These are phyloP conservation scores for Wiebesia pumilae DNA, from an alignment of 1,140 invertebrate genomes.

Conservation along the genomic window DNA sequence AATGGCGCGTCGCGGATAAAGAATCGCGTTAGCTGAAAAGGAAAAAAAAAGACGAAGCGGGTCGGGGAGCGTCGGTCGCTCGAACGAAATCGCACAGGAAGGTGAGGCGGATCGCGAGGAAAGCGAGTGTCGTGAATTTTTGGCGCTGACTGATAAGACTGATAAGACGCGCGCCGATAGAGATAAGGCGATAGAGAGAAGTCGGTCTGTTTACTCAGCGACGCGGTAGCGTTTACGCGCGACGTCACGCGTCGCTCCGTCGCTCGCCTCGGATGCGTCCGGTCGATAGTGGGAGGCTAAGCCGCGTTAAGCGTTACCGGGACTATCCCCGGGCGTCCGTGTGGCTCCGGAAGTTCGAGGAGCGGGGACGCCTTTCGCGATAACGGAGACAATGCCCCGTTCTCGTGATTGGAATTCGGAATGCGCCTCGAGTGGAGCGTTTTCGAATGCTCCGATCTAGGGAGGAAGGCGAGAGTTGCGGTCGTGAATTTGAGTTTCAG, in stretches of 20 bases:
- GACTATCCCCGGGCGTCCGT: neutral
- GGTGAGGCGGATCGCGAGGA: neutral
- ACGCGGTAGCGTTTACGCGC: neutral
- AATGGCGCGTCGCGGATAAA: too few species aligned
- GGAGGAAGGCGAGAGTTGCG: too few species aligned
- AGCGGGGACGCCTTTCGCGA: neutral
- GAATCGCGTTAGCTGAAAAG: neutral
- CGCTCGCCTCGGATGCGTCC: neutral
- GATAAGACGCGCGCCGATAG: too few species aligned
- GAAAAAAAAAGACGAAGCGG: too few species aligned
- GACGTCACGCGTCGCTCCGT: neutral
- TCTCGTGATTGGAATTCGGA: neutral
- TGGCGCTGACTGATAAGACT: too few species aligned
- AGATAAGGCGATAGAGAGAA: too few species aligned
- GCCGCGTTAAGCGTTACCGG: neutral
- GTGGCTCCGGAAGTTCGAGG: neutral
- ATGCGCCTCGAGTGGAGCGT: too few species aligned
- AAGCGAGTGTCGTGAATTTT: neutral
- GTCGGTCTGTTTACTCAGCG: neutral
- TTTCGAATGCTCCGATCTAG: too few species aligned
- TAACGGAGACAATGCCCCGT: slow-evolving; percentile 31
- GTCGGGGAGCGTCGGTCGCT: too few species aligned
- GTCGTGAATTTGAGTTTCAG: too few species aligned
- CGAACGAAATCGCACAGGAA: too few species aligned
- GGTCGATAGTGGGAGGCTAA: neutral